Evolutionary conservation across 2,888 invertebrate genomes (phyloP).

Genomic region (Papilio elwesi): DNA sequence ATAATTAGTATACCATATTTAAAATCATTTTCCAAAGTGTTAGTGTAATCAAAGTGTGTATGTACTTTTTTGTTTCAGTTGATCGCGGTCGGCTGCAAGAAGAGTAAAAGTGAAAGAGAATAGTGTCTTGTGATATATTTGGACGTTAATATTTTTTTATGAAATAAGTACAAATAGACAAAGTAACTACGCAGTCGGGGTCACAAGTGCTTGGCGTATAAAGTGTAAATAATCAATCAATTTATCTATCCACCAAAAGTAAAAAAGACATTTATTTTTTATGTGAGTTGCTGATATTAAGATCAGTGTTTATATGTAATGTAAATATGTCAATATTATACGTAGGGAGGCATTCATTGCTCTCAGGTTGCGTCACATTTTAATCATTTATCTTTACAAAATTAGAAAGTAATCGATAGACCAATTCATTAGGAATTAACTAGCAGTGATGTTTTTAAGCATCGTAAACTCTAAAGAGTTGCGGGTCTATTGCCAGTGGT

Average conservation of each 20-base stretch:
- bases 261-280: constrained; percentile 68
- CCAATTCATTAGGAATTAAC: background rate
- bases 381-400: background rate
- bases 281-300: constrained; percentile 65
- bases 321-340: constrained; percentile 30
- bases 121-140: constrained; percentile 78
- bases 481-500: too few relatives aligned
- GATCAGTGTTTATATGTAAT: constrained; percentile 44
- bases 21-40: too few relatives aligned
- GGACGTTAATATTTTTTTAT: constrained; percentile 82
- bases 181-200: constrained; percentile 59
- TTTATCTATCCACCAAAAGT: constrained; percentile 53
- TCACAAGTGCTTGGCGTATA: constrained; percentile 60
- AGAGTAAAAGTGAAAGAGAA: constrained; percentile 44
- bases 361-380: constrained; percentile 29
- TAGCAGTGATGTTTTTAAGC: too few relatives aligned
- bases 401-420: background rate
- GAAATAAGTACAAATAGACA: constrained; percentile 80
- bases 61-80: constrained; percentile 67
- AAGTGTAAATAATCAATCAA: constrained; percentile 69
- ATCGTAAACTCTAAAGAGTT: too few relatives aligned
- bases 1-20: background rate
- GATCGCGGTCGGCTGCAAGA: constrained; percentile 75
- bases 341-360: constrained; percentile 13
- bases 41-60: too few relatives aligned